phyloP scores from a whole-genome alignment of 2,113 vertebrate species.

The Seriola quinqueradiata region DNA sequence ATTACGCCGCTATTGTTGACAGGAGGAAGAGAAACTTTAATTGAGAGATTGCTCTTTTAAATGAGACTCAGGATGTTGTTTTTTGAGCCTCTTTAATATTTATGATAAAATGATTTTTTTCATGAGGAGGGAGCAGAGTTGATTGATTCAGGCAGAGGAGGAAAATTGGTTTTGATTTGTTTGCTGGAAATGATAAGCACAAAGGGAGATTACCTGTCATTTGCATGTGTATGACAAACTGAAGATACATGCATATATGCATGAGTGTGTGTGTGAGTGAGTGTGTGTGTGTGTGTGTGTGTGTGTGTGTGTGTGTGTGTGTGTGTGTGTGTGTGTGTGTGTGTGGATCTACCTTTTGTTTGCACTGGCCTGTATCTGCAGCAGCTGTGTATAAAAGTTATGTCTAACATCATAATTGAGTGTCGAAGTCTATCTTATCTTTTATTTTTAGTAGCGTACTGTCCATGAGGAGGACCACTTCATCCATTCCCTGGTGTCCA shows the following conservation, averaged over 20 bases:
- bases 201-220: conserved; percentile 43
- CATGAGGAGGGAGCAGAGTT: conserved; percentile 26
- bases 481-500: conserved; percentile 35
- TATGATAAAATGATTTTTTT: conserved; percentile 16
- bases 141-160: conserved; percentile 55
- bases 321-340: neutral
- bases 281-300: neutral
- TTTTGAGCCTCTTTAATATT: conserved; percentile 47
- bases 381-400: conserved; percentile 5
- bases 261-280: conserved; percentile 3
- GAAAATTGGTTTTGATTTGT: conserved; percentile 63
- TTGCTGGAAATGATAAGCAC: conserved; percentile 50
- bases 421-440: conserved; percentile 22
- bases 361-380: neutral
- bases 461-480: conserved; percentile 8
- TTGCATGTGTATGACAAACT: conserved; percentile 22
- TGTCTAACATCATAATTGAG: conserved; percentile 13
- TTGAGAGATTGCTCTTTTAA: conserved; percentile 56
- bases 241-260: conserved; percentile 25
- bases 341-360: conserved; percentile 22
- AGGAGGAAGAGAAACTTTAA: conserved; percentile 52
- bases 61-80: conserved; percentile 45
- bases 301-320: neutral
- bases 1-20: conserved; percentile 59
- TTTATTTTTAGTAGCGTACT: conserved; percentile 11